phyloP scores from a whole-genome alignment of 2,113 vertebrate species.

The Galbula dea region DNA sequence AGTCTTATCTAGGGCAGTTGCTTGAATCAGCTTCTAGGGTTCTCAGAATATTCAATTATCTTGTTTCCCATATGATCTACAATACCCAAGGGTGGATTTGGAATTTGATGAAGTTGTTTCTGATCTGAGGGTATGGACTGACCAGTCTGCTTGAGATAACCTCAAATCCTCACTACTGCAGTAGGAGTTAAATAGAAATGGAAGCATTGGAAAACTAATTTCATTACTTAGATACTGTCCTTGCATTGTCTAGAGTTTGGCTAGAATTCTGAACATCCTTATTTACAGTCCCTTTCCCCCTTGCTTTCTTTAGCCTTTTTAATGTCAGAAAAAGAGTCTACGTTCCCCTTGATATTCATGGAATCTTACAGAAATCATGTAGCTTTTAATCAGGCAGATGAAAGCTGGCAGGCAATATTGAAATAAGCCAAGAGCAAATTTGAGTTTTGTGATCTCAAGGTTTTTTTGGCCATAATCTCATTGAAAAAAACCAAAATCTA shows the following conservation, averaged over 20 bases:
- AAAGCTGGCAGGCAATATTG: not conserved
- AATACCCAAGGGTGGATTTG: slow-evolving; percentile 42
- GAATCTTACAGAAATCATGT: not conserved
- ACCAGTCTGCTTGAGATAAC: slow-evolving; percentile 36
- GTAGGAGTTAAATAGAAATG: slow-evolving; percentile 3
- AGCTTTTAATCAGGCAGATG: not conserved
- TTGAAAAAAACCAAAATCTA: not conserved
- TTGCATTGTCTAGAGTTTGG: not conserved
- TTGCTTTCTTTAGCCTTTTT: not conserved
- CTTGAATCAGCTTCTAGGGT: slow-evolving; percentile 42
- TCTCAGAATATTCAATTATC: slow-evolving; percentile 61
- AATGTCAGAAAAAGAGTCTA: not conserved
- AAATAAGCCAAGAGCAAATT: not conserved
- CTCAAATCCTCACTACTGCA: not conserved
- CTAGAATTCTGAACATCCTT: not conserved
- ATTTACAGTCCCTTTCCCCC: not conserved
- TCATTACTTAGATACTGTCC: not conserved
- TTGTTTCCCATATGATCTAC: slow-evolving; percentile 47
- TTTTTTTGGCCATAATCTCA: not conserved
- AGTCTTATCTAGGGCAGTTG: slow-evolving; percentile 54
- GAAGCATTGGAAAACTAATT: slow-evolving; percentile 33
- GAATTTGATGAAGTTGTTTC: slow-evolving; percentile 63
- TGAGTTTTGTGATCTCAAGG: not conserved
- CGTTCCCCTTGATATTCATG: not conserved
- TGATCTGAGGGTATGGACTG: slow-evolving; percentile 55